These are phyloP conservation scores for Crotalus helleri DNA, from an alignment of 2,113 vertebrate species.

Conservation along the genomic window DNA sequence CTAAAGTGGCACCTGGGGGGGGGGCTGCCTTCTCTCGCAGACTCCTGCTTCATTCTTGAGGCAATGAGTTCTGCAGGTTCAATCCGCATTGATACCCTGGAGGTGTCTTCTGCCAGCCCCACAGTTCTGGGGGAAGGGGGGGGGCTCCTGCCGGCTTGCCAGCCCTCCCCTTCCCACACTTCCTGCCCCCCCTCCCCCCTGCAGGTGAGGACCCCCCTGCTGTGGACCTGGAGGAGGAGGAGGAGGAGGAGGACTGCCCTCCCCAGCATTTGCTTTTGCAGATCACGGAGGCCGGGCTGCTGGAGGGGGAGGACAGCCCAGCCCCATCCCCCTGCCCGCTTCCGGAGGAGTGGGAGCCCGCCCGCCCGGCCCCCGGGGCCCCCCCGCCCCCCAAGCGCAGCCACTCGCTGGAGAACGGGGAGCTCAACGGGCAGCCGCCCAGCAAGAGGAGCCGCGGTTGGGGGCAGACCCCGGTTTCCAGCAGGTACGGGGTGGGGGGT, in stretches of 20 bases:
- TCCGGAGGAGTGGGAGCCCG: neutral
- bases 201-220: neutral
- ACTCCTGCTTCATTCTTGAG: neutral
- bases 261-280: conserved; percentile 53
- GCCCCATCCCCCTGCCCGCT: neutral
- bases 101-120: neutral
- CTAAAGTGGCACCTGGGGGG: no score
- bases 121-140: neutral
- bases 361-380: fast-evolving
- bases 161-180: no score
- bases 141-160: neutral
- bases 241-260: conserved; percentile 32
- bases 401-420: conserved; percentile 64
- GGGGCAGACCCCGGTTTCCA: no score
- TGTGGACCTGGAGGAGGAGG: no score
- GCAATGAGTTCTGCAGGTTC: neutral
- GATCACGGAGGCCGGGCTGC: conserved; percentile 38
- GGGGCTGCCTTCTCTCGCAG: neutral
- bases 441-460: conserved; percentile 31
- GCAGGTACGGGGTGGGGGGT: no score
- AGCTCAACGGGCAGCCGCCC: conserved; percentile 32
- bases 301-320: conserved; percentile 25
- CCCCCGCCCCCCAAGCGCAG: neutral
- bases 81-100: neutral
- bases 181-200: no score